These are phyloP conservation scores for Gasterosteus aculeatus DNA, from an alignment of 2,113 vertebrate species.

Conservation along the genomic window DNA sequence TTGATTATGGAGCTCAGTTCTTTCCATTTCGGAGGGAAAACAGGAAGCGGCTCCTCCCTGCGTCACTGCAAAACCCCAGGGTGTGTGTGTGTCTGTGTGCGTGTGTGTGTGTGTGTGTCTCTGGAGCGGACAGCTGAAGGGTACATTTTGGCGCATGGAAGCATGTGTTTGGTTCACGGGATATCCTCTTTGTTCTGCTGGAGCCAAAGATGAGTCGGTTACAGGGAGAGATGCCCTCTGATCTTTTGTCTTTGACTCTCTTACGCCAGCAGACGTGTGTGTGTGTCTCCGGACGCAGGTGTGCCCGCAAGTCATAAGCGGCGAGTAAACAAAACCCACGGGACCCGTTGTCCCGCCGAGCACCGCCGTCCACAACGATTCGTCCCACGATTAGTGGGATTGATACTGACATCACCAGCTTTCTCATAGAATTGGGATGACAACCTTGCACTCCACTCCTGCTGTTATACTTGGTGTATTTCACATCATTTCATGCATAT, in stretches of 20 bases:
- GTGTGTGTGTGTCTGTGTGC: conserved; percentile 50
- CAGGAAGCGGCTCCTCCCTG: conserved; percentile 75
- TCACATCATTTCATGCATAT: no score
- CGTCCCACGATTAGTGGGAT: no score
- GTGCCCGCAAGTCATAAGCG: no score
- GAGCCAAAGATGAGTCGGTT: conserved; percentile 34
- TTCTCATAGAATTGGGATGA: conserved; percentile 1
- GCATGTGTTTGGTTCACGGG: conserved; percentile 53
- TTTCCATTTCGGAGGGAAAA: conserved; percentile 72
- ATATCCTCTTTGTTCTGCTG: conserved; percentile 62
- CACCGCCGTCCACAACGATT: neutral
- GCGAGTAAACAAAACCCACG: neutral
- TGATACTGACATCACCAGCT: conserved; percentile 12
- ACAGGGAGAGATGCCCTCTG: conserved; percentile 22
- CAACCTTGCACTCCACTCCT: conserved; percentile 16
- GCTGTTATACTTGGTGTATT: no score
- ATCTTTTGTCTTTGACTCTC: conserved; percentile 29
- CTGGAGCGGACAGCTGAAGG: conserved; percentile 24
- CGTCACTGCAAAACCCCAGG: conserved; percentile 23
- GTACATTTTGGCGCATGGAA: conserved; percentile 24
- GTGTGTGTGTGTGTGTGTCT: neutral
- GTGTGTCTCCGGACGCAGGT: conserved; percentile 32
- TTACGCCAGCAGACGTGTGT: conserved; percentile 37
- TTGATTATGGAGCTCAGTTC: conserved; percentile 32
- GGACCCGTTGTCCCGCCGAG: conserved; percentile 17